Evolutionary conservation across 2,113 vertebrate genomes (phyloP).

Genomic region (Calyptommatus sinebrachiatus): DNA sequence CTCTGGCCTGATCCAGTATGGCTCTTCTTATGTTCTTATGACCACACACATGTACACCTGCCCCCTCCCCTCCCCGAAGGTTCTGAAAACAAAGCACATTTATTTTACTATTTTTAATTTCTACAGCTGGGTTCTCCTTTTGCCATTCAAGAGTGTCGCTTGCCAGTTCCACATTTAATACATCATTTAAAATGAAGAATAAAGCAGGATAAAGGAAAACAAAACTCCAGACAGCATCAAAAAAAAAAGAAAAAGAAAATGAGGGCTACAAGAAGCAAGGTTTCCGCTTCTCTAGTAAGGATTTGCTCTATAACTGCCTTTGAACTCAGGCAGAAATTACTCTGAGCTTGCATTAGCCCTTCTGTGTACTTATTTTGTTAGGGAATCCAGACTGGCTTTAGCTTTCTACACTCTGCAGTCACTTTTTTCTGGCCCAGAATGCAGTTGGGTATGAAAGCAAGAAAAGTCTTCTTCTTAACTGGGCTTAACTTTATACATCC

Average conservation of each 20-base stretch:
- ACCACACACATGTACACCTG: background rate
- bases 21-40: too few relatives aligned
- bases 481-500: too few relatives aligned
- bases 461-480: too few relatives aligned
- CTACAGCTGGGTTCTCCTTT: background rate
- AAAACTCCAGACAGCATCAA: background rate
- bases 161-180: background rate
- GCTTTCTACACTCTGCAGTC: too few relatives aligned
- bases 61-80: too few relatives aligned
- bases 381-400: too few relatives aligned
- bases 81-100: background rate
- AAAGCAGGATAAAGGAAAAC: background rate
- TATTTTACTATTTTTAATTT: background rate
- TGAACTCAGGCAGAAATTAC: background rate
- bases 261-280: background rate
- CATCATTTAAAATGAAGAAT: background rate
- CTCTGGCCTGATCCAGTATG: too few relatives aligned
- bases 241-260: background rate
- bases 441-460: too few relatives aligned
- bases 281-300: background rate
- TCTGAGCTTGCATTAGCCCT: background rate
- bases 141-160: background rate
- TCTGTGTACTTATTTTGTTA: too few relatives aligned
- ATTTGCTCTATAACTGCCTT: background rate
- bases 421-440: too few relatives aligned